Evolutionary conservation across 2,888 invertebrate species (phyloP).

Genomic region (Aphidius colemani): DNA sequence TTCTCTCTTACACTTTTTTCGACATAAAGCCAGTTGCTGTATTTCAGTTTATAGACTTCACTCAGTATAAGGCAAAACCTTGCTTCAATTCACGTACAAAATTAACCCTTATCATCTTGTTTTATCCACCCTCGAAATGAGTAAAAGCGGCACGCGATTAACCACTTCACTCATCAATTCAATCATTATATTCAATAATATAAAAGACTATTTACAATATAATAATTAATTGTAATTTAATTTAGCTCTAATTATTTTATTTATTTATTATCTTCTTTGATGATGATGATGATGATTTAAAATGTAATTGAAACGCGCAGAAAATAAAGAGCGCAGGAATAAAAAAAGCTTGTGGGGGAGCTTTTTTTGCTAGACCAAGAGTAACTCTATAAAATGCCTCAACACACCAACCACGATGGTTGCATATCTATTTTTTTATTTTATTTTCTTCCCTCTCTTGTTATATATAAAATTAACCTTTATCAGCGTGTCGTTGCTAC

Average conservation of each 20-base stretch:
- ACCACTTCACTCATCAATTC: slow-evolving; percentile 7
- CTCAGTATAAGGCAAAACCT: slow-evolving; percentile 33
- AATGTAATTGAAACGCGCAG: slow-evolving; percentile 29
- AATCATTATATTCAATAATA: not conserved
- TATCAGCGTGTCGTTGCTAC: slow-evolving; percentile 53
- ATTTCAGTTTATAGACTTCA: slow-evolving; percentile 12
- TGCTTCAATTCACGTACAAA: slow-evolving; percentile 45
- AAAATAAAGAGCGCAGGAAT: slow-evolving; percentile 48
- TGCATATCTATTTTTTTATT: too few relatives aligned
- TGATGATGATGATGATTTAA: not conserved
- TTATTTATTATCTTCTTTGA: not conserved
- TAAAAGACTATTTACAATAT: not conserved
- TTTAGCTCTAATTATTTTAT: not conserved
- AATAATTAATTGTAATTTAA: not conserved
- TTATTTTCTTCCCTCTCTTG: too few relatives aligned
- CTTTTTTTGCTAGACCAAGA: too few relatives aligned
- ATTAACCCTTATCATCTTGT: slow-evolving; percentile 55
- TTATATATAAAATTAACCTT: slow-evolving; percentile 62
- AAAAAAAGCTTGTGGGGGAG: slow-evolving; percentile 33
- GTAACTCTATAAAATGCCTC: too few relatives aligned
- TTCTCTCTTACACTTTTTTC: too few relatives aligned
- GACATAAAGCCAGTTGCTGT: not conserved
- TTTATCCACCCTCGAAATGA: slow-evolving; percentile 23
- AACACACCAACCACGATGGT: too few relatives aligned
- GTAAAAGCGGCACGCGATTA: slow-evolving; percentile 12